phyloP scores from a whole-genome alignment of 2,113 vertebrate species.

The Cyanoderma ruficeps region DNA sequence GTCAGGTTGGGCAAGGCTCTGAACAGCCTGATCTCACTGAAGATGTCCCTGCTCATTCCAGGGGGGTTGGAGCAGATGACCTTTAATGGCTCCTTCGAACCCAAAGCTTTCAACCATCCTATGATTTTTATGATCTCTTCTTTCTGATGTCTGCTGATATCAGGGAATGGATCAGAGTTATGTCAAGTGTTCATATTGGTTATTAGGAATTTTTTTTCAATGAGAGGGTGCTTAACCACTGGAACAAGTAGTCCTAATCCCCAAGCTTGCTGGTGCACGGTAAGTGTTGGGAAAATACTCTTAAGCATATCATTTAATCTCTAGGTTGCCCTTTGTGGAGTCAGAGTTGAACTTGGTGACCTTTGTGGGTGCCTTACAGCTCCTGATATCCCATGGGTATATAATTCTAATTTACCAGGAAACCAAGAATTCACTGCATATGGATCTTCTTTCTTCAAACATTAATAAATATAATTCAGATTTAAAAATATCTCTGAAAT shows the following conservation, averaged over 20 bases:
- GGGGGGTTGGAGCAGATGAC: background rate
- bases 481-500: background rate
- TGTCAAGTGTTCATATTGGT: background rate
- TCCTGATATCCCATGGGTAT: background rate
- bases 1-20: accelerated
- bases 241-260: background rate
- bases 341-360: background rate
- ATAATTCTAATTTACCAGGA: background rate
- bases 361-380: background rate
- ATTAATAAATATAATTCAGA: background rate
- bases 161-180: background rate
- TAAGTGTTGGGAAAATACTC: background rate
- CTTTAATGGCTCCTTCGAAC: background rate
- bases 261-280: accelerated
- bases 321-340: background rate
- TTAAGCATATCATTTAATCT: background rate
- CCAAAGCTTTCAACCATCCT: background rate
- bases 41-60: background rate
- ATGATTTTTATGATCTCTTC: background rate
- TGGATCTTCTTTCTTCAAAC: background rate
- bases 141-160: background rate
- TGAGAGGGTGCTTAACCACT: background rate
- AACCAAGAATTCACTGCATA: background rate
- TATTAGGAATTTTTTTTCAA: background rate
- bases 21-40: background rate